These are phyloP conservation scores for Xylota segnis DNA, from an alignment of 2,888 invertebrate genomes.

Conservation along the genomic window DNA sequence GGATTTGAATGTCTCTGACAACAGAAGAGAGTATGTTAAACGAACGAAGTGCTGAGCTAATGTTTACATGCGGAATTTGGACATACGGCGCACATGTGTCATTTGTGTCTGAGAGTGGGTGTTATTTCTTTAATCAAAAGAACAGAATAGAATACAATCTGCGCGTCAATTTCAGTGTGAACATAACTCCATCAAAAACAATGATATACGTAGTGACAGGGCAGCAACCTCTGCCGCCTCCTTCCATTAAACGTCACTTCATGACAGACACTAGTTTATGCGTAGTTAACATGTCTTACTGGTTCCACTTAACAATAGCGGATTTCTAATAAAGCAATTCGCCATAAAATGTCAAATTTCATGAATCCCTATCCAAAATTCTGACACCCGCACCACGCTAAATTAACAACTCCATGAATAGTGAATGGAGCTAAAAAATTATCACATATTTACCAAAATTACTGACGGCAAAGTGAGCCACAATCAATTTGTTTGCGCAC, in stretches of 20 bases:
- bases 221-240: too few species aligned
- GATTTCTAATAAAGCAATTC: background rate
- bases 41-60: too few species aligned
- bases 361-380: background rate
- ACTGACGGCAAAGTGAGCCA: background rate
- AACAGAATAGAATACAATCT: too few species aligned
- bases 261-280: background rate
- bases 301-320: background rate
- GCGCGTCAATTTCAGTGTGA: too few species aligned
- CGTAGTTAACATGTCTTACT: background rate
- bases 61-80: too few species aligned
- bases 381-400: background rate
- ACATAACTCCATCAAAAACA: too few species aligned
- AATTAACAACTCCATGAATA: slow-evolving; percentile 6
- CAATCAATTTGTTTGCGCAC: slow-evolving; percentile 18
- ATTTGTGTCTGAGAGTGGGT: too few species aligned
- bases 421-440: background rate
- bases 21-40: too few species aligned
- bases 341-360: background rate
- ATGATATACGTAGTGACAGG: too few species aligned
- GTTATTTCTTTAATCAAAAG: too few species aligned
- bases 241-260: background rate
- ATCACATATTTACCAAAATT: slow-evolving; percentile 16
- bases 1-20: too few species aligned
- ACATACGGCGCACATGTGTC: too few species aligned